Base-by-base conservation (phyloP, 2,113 vertebrate species). In the Platichthys stellatus region DNA sequence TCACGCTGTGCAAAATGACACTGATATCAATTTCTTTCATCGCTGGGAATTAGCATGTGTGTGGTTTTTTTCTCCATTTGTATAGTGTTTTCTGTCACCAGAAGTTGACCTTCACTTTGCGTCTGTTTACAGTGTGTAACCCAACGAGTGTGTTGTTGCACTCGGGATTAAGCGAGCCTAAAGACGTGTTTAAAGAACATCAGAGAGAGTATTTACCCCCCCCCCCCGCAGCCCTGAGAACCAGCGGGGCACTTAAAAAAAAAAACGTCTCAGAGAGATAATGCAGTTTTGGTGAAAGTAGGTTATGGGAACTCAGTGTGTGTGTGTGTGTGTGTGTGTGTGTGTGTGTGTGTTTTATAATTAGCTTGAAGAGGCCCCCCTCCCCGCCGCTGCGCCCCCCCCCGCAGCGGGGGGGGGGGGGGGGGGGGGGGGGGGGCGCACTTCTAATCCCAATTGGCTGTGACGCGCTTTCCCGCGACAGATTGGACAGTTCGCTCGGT, bases 371-470 rank as follows among this genome's bases (percentile, higher is more conserved):
- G 69, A 69, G 47, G n/a, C n/a, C n/a, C n/a, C n/a, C n/a, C n/a
- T n/a, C n/a, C n/a, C n/a, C n/a, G n/a, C n/a, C n/a, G n/a, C n/a
- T n/a, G n/a, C n/a, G n/a, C n/a, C n/a, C n/a, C n/a, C n/a, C n/a
- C n/a, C n/a, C n/a, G n/a, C n/a, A n/a, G n/a, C n/a, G n/a, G n/a
- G n/a, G n/a, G n/a, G n/a, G n/a, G n/a, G n/a, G n/a, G n/a, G n/a
- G n/a, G n/a, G n/a, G n/a, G n/a, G n/a, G n/a, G n/a, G n/a, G n/a
- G n/a, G n/a, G n/a, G n/a, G n/a, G n/a, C n/a, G n/a, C 15, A 51
- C 63, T 82, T 31, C 85, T 81, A 81, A 78, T 87, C 81, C 82
- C 83, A 89, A 88, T 71, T 76, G 88, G 77, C 74, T 67, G 49
- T 66, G 72, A 81, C 38, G 64, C 58, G 23, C 51, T 8, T 38